Conservation (phyloP, 2,797 vertebrate species). For the Sandelia bainsii region DNA sequence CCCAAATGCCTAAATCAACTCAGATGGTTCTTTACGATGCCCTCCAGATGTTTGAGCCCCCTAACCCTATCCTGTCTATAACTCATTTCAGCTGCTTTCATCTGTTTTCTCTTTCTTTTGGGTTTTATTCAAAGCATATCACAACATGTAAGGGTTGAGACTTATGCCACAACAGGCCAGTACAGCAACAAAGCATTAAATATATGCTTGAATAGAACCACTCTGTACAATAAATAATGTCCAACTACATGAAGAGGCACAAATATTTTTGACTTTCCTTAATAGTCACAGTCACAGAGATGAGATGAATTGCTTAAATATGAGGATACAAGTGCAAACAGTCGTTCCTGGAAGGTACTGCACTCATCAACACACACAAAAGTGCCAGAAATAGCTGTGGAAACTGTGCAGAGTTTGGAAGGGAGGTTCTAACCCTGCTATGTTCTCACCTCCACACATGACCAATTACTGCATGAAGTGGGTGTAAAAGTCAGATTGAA, state of each 20-base stretch:
- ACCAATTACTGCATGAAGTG: not conserved
- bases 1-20: not conserved
- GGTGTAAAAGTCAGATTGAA: not conserved
- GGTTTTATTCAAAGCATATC: not conserved
- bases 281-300: not conserved
- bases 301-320: not conserved
- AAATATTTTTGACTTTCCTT: not conserved
- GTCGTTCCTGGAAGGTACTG: not conserved
- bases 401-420: too few relatives aligned
- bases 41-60: not conserved
- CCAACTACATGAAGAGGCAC: too few relatives aligned
- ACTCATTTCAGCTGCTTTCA: not conserved
- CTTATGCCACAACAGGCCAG: too few relatives aligned
- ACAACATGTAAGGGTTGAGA: not conserved
- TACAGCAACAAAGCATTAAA: not conserved
- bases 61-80: not conserved
- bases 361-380: not conserved
- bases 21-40: not conserved
- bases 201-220: not conserved
- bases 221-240: too few relatives aligned
- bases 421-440: not conserved
- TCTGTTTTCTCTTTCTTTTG: not conserved
- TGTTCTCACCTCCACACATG: not conserved
- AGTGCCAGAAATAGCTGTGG: not conserved
- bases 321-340: not conserved